These are phyloP conservation scores for Dorcus hopei DNA, from an alignment of 2,888 invertebrate species.

Conservation along the genomic window DNA sequence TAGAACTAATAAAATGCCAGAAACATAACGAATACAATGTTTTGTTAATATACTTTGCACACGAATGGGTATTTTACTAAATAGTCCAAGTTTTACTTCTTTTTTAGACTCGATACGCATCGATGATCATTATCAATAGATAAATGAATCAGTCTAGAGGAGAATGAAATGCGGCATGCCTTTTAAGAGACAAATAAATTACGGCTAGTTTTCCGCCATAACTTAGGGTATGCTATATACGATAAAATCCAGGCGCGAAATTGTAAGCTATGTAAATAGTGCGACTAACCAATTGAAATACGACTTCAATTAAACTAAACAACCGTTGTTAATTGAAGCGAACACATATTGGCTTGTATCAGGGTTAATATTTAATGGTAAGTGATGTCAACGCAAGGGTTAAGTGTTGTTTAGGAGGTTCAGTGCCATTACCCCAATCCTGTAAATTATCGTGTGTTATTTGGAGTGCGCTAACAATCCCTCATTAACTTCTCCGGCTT, in stretches of 20 bases:
- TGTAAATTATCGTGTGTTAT: slow-evolving; percentile 23
- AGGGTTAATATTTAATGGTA: slow-evolving; percentile 49
- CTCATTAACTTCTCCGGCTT: too few species aligned
- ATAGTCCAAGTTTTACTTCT: slow-evolving; percentile 11
- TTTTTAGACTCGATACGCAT: too few species aligned
- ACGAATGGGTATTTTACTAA: slow-evolving; percentile 12
- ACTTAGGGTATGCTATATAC: too few species aligned
- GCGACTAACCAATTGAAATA: slow-evolving; percentile 37
- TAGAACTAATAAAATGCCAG: slow-evolving; percentile 36
- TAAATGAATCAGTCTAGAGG: too few species aligned
- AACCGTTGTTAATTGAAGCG: slow-evolving; percentile 44
- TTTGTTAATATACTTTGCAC: slow-evolving; percentile 17
- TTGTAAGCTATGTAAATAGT: slow-evolving; percentile 16
- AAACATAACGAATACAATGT: slow-evolving; percentile 23
- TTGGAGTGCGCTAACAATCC: slow-evolving; percentile 8
- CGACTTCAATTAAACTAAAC: slow-evolving; percentile 44
- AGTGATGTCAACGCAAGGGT: slow-evolving; percentile 45
- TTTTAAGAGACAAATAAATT: too few species aligned
- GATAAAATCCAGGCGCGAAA: slow-evolving; percentile 13
- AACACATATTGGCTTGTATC: slow-evolving; percentile 42
- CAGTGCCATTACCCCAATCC: slow-evolving; percentile 40
- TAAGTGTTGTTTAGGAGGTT: slow-evolving; percentile 46
- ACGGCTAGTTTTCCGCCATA: too few species aligned
- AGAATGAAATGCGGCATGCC: too few species aligned
- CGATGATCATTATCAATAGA: too few species aligned